Evolutionary conservation across 2,797 vertebrate species (phyloP).

Genomic region (Sebastes iracundus): DNA sequence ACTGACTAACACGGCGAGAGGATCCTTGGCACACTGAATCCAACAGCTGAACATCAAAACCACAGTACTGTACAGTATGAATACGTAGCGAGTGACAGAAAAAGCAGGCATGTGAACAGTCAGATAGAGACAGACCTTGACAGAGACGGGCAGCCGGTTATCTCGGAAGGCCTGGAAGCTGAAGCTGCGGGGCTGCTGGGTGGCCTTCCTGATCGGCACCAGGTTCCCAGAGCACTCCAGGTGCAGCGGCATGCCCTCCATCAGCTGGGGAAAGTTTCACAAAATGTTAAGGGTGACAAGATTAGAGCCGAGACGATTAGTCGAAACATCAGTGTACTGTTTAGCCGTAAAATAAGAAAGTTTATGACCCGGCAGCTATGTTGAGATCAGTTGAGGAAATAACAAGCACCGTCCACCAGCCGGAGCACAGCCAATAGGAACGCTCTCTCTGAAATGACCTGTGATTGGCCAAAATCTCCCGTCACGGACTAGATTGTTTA

Average conservation of each 20-base stretch:
- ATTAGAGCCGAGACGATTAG: background rate
- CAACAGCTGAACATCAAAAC: constrained; percentile 23
- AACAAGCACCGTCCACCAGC: too few species aligned
- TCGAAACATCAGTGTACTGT: too few species aligned
- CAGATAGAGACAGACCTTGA: constrained; percentile 87
- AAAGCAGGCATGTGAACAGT: constrained; percentile 15
- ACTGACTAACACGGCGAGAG: constrained; percentile 18
- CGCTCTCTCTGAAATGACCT: too few species aligned
- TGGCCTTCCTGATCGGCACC: constrained; percentile 92
- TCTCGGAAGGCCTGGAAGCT: constrained; percentile 97
- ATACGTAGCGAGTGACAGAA: constrained; percentile 20
- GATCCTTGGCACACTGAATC: constrained; percentile 28
- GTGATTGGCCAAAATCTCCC: too few species aligned
- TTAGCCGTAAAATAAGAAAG: too few species aligned
- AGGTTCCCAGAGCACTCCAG: constrained; percentile 96
- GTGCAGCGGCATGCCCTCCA: constrained; percentile 95
- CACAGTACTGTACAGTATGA: constrained; percentile 38
- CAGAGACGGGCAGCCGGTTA: constrained; percentile 90
- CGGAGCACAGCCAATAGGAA: too few species aligned
- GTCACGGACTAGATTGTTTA: too few species aligned
- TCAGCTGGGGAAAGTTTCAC: constrained; percentile 82
- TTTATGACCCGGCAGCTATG: too few species aligned
- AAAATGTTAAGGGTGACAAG: background rate
- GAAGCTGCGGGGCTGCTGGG: constrained; percentile 94
- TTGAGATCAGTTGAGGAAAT: too few species aligned